These are phyloP conservation scores for Eulemur rufifrons DNA, from an alignment of 2,113 vertebrate genomes.

Conservation along the genomic window DNA sequence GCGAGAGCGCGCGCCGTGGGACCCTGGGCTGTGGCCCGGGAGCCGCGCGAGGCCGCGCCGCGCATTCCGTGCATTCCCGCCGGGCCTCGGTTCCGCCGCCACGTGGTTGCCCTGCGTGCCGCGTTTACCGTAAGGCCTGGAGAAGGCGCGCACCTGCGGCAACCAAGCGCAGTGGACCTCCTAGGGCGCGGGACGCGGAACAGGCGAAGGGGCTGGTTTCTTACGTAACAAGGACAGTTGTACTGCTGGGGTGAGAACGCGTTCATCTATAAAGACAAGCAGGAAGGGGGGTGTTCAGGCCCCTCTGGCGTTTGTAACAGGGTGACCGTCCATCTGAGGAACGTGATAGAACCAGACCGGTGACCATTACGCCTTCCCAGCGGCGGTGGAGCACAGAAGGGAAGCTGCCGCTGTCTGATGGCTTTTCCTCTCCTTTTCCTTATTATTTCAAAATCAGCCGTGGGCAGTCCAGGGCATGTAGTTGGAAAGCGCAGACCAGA, in stretches of 20 bases:
- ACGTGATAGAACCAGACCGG: neutral
- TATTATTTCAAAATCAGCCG: neutral
- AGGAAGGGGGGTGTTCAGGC: neutral
- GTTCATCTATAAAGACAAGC: neutral
- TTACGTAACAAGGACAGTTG: neutral
- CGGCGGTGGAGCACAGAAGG: neutral
- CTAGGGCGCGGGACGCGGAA: neutral
- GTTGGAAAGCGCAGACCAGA: neutral
- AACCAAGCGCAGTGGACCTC: neutral
- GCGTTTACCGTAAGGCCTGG: conserved; percentile 86
- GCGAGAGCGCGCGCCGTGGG: conserved; percentile 47
- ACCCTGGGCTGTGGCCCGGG: conserved; percentile 76
- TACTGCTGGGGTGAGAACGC: neutral
- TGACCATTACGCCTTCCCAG: neutral
- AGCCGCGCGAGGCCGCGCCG: conserved; percentile 82
- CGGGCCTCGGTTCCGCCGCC: conserved; percentile 75
- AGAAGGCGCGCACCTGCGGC: conserved; percentile 53
- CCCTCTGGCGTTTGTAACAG: neutral
- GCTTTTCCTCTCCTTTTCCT: neutral
- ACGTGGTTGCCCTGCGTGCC: conserved; percentile 78
- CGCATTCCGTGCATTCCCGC: conserved; percentile 91
- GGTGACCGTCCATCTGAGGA: neutral
- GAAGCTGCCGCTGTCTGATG: neutral
- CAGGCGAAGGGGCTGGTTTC: neutral
- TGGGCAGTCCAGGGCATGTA: too few species aligned